Evolutionary conservation across 2,797 vertebrate species (phyloP).

Genomic region (Cryptoblepharus egeriae): DNA sequence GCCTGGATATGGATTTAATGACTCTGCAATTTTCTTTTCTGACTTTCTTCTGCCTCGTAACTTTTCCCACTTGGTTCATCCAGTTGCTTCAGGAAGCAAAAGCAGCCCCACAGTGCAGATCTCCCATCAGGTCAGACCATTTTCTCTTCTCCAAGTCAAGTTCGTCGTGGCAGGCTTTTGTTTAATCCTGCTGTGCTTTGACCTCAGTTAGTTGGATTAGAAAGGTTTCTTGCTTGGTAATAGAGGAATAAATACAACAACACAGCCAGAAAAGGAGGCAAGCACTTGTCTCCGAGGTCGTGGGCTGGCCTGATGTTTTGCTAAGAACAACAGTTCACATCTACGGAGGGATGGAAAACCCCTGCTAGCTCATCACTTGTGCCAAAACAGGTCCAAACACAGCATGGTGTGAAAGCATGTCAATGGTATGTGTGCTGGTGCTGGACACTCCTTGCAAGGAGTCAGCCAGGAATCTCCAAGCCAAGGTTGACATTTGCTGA

Average conservation of each 20-base stretch:
- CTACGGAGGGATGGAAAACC: constrained; percentile 58
- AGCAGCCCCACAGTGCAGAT: constrained; percentile 48
- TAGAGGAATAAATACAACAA: constrained; percentile 60
- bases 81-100: constrained; percentile 52
- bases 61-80: constrained; percentile 20
- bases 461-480: constrained; percentile 31
- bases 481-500: constrained; percentile 26
- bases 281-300: constrained; percentile 52
- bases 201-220: constrained; percentile 61
- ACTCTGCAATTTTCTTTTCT: background rate
- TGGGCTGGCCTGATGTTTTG: constrained; percentile 55
- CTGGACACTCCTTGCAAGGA: constrained; percentile 43
- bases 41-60: background rate
- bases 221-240: constrained; percentile 60
- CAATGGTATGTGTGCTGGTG: constrained; percentile 51
- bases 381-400: constrained; percentile 61
- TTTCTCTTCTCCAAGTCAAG: constrained; percentile 23
- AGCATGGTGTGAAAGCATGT: constrained; percentile 28
- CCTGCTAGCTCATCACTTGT: constrained; percentile 60
- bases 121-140: constrained; percentile 26
- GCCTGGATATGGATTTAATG: background rate
- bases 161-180: constrained; percentile 32
- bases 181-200: constrained; percentile 58
- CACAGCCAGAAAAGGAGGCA: constrained; percentile 48
- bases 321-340: constrained; percentile 65